Evolutionary conservation across 2,113 vertebrate species (phyloP).

Genomic region (Rafetus swinhoei): DNA sequence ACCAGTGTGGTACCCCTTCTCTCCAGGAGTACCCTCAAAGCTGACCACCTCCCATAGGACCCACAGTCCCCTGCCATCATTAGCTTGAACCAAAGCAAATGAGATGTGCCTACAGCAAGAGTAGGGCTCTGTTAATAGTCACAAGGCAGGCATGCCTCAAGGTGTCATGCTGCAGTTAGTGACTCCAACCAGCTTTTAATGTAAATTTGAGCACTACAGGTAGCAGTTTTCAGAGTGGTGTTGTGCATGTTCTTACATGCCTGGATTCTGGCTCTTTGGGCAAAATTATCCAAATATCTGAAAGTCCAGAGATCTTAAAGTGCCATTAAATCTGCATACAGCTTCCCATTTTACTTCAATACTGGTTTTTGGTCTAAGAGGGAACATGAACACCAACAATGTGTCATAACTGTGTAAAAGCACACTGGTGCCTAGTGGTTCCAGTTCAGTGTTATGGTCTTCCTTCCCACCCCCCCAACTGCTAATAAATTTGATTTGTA

Average conservation of each 20-base stretch:
- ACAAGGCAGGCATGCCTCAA: background rate
- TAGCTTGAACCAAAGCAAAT: background rate
- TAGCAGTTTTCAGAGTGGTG: background rate
- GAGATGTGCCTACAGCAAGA: fast-evolving
- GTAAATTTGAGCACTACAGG: background rate
- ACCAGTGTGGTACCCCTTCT: no score
- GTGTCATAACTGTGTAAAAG: no score
- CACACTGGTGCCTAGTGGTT: no score
- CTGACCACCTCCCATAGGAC: no score
- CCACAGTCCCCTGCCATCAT: background rate
- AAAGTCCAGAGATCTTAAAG: background rate
- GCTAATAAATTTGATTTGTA: no score
- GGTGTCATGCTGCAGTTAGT: background rate
- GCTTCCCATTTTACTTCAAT: background rate
- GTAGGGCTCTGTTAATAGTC: background rate
- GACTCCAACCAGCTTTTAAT: background rate
- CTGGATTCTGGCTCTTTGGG: background rate
- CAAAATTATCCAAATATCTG: background rate
- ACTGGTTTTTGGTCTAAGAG: no score
- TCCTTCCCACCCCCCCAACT: no score
- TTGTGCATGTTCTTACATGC: background rate
- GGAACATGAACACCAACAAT: no score
- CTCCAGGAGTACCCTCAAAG: no score
- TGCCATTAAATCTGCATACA: background rate
- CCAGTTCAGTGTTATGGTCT: no score